Percentiles rank a stretch among this genome's conserved stretches.
Conservation (phyloP, 1,140 invertebrate genomes). For the Drosophila sp. region DNA sequence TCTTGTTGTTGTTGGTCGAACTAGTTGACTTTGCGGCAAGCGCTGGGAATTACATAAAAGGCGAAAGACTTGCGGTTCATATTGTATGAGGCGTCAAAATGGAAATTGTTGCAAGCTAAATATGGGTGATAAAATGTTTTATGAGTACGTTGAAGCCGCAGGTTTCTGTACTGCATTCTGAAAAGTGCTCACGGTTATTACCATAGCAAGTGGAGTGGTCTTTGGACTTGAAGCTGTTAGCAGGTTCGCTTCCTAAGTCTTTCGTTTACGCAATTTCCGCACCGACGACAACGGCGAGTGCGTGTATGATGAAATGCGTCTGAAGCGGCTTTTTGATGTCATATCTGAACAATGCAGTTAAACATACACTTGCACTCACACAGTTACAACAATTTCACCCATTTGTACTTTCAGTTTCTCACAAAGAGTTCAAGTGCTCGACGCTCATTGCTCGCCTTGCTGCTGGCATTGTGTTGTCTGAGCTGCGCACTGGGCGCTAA, state of each 20-base stretch:
- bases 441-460: conserved; percentile 54
- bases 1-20: conserved; percentile 12
- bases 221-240: conserved; percentile 9
- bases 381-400: conserved; percentile 39
- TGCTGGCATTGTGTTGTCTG: conserved; percentile 64
- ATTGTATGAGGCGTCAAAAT: conserved; percentile 45
- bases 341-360: conserved; percentile 59
- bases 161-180: conserved; percentile 58
- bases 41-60: conserved; percentile 47
- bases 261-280: conserved; percentile 76
- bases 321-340: conserved; percentile 38
- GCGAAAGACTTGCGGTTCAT: neutral
- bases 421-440: conserved; percentile 80
- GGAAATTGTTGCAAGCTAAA: conserved; percentile 58
- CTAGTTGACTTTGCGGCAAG: conserved; percentile 21
- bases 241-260: conserved; percentile 75
- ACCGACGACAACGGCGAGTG: conserved; percentile 7
- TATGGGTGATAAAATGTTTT: conserved; percentile 57
- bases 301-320: conserved; percentile 61
- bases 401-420: conserved; percentile 78
- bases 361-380: conserved; percentile 16
- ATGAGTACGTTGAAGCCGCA: conserved; percentile 28
- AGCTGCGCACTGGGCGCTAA: conserved; percentile 64
- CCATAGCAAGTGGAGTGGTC: conserved; percentile 4
- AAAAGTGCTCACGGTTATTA: conserved; percentile 41